phyloP scores from a whole-genome alignment of 2,797 vertebrate species.

The Champsocephalus gunnari region DNA sequence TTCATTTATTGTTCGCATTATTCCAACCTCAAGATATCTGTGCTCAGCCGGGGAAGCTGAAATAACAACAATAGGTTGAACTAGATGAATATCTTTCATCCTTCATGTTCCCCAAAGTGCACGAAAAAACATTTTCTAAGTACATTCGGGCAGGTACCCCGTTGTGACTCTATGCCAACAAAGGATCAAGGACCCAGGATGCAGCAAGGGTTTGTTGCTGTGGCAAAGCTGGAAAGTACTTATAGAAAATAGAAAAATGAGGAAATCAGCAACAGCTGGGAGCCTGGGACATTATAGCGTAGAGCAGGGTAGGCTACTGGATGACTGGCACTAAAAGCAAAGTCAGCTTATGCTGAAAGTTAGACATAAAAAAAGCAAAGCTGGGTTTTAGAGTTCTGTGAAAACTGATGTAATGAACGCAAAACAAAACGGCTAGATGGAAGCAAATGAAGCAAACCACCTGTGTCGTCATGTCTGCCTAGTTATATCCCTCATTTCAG shows the following conservation, averaged over 20 bases:
- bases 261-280: slow-evolving; percentile 74
- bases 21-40: slow-evolving; percentile 59
- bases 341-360: slow-evolving; percentile 25
- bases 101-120: slow-evolving; percentile 22
- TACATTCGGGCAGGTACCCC: slow-evolving; percentile 13
- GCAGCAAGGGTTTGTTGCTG: slow-evolving; percentile 37
- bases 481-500: slow-evolving; percentile 33
- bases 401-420: slow-evolving; percentile 19
- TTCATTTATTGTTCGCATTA: slow-evolving; percentile 64
- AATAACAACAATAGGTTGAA: slow-evolving; percentile 38
- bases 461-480: slow-evolving; percentile 29
- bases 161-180: slow-evolving; percentile 32
- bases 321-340: slow-evolving; percentile 59
- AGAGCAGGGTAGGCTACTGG: slow-evolving; percentile 33
- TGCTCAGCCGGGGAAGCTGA: slow-evolving; percentile 32
- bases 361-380: slow-evolving; percentile 7
- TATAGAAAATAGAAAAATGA: slow-evolving; percentile 26
- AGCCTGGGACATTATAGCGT: slow-evolving; percentile 47
- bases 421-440: slow-evolving; percentile 23
- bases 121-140: slow-evolving; percentile 37
- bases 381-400: slow-evolving; percentile 29
- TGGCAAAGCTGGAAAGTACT: slow-evolving; percentile 51
- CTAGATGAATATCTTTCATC: slow-evolving; percentile 30
- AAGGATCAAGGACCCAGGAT: slow-evolving; percentile 33
- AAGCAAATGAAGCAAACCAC: slow-evolving; percentile 44